These are phyloP conservation scores for Typhlomys cinereus DNA, from an alignment of 2,113 vertebrate genomes.

Conservation along the genomic window DNA sequence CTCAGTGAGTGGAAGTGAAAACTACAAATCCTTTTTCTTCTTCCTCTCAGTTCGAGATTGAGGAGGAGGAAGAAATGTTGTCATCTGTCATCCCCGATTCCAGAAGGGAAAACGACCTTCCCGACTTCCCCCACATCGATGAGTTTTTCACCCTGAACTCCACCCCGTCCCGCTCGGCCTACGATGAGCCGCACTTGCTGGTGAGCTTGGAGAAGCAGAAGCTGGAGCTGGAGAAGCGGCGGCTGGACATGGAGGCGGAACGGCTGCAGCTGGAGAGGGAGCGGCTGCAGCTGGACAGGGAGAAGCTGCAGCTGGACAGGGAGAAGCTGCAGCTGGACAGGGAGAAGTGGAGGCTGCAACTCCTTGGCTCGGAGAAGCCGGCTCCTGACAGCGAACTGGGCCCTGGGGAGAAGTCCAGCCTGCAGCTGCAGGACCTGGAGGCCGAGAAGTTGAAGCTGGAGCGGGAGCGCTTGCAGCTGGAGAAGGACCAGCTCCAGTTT, in stretches of 20 bases:
- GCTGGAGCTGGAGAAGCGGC: constrained; percentile 93
- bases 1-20: neutral
- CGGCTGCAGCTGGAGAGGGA: constrained; percentile 93
- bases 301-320: constrained; percentile 92
- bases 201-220: constrained; percentile 94
- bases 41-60: constrained; percentile 87
- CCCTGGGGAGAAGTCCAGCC: constrained; percentile 84
- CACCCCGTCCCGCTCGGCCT: constrained; percentile 87
- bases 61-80: constrained; percentile 94
- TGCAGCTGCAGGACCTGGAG: constrained; percentile 91
- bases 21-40: constrained; percentile 19
- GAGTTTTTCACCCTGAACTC: constrained; percentile 90
- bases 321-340: constrained; percentile 92
- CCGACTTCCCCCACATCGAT: constrained; percentile 91
- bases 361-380: constrained; percentile 86
- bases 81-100: constrained; percentile 93
- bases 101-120: constrained; percentile 88
- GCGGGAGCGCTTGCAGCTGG: constrained; percentile 93
- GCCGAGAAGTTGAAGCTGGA: constrained; percentile 93
- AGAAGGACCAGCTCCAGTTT: constrained; percentile 95
- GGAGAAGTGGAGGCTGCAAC: constrained; percentile 90
- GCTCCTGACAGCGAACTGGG: constrained; percentile 84
- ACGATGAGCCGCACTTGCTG: constrained; percentile 89
- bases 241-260: constrained; percentile 91
- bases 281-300: constrained; percentile 92